Conservation (phyloP, 2,888 invertebrate genomes). For the Orthosia incerta region DNA sequence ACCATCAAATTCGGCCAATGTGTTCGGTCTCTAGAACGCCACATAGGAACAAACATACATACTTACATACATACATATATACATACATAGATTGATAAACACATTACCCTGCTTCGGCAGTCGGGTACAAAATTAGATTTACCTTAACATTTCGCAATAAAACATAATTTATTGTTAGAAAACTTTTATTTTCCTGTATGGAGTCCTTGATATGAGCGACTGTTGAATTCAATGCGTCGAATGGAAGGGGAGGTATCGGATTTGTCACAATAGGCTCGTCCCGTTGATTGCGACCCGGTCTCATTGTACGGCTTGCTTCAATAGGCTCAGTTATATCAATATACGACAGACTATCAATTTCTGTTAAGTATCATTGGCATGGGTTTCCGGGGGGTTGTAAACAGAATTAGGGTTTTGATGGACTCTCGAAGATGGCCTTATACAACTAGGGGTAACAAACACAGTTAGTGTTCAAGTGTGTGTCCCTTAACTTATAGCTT, state of each 20-base stretch:
- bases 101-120: no score
- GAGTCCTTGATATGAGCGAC: slow-evolving; percentile 38
- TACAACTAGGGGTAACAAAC: neutral
- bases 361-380: slow-evolving; percentile 45
- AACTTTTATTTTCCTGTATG: slow-evolving; percentile 20
- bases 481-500: no score
- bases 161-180: slow-evolving; percentile 6
- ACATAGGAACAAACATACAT: no score
- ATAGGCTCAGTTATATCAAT: slow-evolving; percentile 72
- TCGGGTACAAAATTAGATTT: no score
- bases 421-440: neutral
- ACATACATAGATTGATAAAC: no score
- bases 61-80: no score
- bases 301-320: slow-evolving; percentile 77
- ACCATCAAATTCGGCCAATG: no score
- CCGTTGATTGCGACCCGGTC: slow-evolving; percentile 78
- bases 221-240: slow-evolving; percentile 67
- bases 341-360: slow-evolving; percentile 66
- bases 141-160: slow-evolving; percentile 31
- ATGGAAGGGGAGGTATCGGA: slow-evolving; percentile 71
- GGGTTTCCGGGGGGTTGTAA: slow-evolving; percentile 27
- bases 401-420: slow-evolving; percentile 10
- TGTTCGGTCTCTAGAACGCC: no score
- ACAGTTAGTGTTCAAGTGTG: no score
- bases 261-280: slow-evolving; percentile 80